Percentiles rank a stretch among this genome's conserved stretches.
Conservation (phyloP, 1,140 invertebrate genomes). For the Drosophila rufa region DNA sequence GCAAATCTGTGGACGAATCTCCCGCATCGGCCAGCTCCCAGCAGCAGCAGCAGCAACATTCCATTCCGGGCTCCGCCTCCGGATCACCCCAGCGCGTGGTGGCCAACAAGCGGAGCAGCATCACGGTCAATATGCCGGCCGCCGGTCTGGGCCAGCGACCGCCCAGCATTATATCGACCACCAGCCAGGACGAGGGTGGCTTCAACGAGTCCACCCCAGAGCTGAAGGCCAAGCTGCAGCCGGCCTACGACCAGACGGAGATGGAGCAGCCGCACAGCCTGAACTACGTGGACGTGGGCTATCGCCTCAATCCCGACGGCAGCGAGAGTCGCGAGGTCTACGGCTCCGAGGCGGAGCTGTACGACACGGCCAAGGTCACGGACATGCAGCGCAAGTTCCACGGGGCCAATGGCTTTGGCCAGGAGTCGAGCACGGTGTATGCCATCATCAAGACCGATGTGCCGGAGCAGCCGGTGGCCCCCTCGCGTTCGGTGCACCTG, state of each 20-base stretch:
- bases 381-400: constrained; percentile 82
- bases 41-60: constrained; percentile 63
- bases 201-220: constrained; percentile 89
- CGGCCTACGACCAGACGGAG: constrained; percentile 63
- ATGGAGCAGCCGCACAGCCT: constrained; percentile 60
- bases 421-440: constrained; percentile 81
- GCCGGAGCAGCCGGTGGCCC: constrained; percentile 51
- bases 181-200: constrained; percentile 88
- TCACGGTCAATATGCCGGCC: constrained; percentile 87
- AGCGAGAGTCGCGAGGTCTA: constrained; percentile 80
- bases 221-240: constrained; percentile 87
- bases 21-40: constrained; percentile 23
- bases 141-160: constrained; percentile 87
- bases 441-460: constrained; percentile 81
- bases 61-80: constrained; percentile 38
- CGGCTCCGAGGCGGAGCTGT: constrained; percentile 77
- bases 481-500: constrained; percentile 22
- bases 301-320: constrained; percentile 84
- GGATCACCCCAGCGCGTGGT: constrained; percentile 69
- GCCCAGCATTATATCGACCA: constrained; percentile 86
- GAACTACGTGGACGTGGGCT: constrained; percentile 84
- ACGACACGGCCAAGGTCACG: constrained; percentile 74
- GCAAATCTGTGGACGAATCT: constrained; percentile 67
- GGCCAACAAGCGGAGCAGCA: constrained; percentile 83
- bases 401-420: constrained; percentile 75